Evolutionary conservation across 2,113 vertebrate genomes (phyloP), one percentile per base, ranked within the genome.

Genomic region (Carettochelys insculpta): DNA sequence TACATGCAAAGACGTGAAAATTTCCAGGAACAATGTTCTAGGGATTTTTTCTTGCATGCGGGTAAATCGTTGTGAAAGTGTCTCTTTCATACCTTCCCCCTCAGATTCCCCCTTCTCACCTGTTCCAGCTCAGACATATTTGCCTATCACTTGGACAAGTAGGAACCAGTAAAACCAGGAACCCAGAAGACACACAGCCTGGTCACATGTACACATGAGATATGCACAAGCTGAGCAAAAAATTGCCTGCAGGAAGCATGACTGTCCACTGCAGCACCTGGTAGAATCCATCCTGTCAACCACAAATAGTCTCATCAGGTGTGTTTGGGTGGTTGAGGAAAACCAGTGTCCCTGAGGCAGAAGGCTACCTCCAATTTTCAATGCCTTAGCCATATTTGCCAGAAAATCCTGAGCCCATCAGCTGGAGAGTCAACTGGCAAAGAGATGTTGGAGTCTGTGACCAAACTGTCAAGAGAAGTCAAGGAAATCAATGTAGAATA

Each of bases 361-460:
- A 38, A 68, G 4, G 31, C 17, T 34, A 16, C 88, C 83, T 73
- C 47, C 47, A 75, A 10, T 19, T 43, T 90, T 73, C 91, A 83
- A 58, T 13, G 54, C 54, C 54, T 58, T 58, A 6, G 54, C 54
- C 54, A 91, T 11, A 19, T 22, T 6, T 71, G 45, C 6, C n/a
- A 24, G 81, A 54, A 91, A 56, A 75, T 34, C 43, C 48, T 88
- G 16, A 68, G 22, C 14, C 79, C 82, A 85, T 61, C 65, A 65
- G 29, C 13, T 43, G 81, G 61, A 78, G 53, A 80, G 24, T 61
- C 43, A 68, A 16, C 8, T 61, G 71, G 45, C 20, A 94, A 41
- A 87, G 13, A 90, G 38, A 93, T 20, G 14, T 54, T 88, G 25
- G 24, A 8, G 87, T 76, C 25, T 92, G 87, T 51, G 85, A 61